Conservation (phyloP, 2,113 vertebrate genomes). For the Lagopus leucura region DNA sequence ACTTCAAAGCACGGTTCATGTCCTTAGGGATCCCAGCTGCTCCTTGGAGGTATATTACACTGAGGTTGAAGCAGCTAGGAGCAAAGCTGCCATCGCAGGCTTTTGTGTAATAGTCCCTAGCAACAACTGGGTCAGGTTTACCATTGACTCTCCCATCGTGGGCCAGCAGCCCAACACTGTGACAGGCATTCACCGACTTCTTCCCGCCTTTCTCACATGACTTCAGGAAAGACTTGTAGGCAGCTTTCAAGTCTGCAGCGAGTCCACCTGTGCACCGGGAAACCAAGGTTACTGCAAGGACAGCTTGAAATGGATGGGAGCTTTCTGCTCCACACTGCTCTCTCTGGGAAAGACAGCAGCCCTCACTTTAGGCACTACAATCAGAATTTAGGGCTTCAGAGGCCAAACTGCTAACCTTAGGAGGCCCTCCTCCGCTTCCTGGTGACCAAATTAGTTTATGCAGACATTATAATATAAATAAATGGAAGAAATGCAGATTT, state of each 20-base stretch:
- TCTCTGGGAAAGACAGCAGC: neutral
- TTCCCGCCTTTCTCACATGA: conserved; percentile 87
- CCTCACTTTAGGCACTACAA: neutral
- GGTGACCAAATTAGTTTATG: neutral
- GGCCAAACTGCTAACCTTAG: neutral
- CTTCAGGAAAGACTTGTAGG: conserved; percentile 87
- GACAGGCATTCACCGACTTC: conserved; percentile 89
- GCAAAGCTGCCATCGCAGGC: conserved; percentile 87
- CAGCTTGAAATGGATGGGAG: neutral
- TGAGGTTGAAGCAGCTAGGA: conserved; percentile 93
- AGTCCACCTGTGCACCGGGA: conserved; percentile 84
- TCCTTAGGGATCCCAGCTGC: conserved; percentile 81
- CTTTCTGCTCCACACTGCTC: neutral
- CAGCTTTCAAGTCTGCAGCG: conserved; percentile 84
- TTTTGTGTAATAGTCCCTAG: conserved; percentile 87
- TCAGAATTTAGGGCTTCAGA: neutral
- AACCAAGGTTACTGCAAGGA: neutral
- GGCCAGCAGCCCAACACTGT: conserved; percentile 87
- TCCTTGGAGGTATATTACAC: conserved; percentile 87
- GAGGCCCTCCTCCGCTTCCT: neutral
- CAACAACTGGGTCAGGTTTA: conserved; percentile 72
- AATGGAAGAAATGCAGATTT: neutral
- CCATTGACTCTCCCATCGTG: conserved; percentile 84
- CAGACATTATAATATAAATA: neutral
- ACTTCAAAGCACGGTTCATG: conserved; percentile 87